Evolutionary conservation across 2,113 vertebrate genomes (phyloP).

Genomic region (Rhizomys pruinosus): DNA sequence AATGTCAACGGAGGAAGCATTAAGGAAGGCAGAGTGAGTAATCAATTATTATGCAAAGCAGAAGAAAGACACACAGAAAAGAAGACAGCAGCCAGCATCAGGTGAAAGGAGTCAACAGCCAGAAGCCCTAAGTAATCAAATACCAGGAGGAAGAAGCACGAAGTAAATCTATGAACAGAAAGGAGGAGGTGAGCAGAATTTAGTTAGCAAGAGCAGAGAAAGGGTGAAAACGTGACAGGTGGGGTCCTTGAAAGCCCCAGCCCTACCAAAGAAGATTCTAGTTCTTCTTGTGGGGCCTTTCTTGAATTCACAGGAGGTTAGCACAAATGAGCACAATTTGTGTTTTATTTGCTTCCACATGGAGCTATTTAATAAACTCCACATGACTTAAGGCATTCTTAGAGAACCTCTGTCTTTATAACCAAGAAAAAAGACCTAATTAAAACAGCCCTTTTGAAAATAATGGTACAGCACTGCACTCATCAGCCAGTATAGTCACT

Average conservation of each 20-base stretch:
- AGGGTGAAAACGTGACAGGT: neutral
- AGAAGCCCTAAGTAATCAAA: neutral
- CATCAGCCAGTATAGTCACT: conserved; percentile 34
- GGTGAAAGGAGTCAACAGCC: neutral
- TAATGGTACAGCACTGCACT: conserved; percentile 15
- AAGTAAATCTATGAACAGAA: conserved; percentile 8
- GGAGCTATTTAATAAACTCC: conserved; percentile 48
- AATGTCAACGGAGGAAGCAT: neutral
- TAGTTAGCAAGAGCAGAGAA: neutral
- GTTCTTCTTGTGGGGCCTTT: conserved; percentile 38
- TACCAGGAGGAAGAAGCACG: neutral
- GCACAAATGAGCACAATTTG: neutral
- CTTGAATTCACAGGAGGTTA: neutral
- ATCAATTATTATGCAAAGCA: neutral
- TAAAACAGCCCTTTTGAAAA: conserved; percentile 40
- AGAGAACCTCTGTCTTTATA: conserved; percentile 42
- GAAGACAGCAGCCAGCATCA: neutral
- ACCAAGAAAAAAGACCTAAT: conserved; percentile 55
- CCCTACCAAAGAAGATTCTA: neutral
- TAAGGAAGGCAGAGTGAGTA: neutral
- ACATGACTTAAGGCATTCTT: conserved; percentile 51
- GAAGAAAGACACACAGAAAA: neutral
- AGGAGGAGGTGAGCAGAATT: neutral
- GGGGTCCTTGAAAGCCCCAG: neutral
- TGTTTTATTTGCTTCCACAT: conserved; percentile 56